Evolutionary conservation across 2,797 vertebrate species (phyloP), one percentile per base, ranked within the genome.

Genomic region (Gymnocypris eckloni): DNA sequence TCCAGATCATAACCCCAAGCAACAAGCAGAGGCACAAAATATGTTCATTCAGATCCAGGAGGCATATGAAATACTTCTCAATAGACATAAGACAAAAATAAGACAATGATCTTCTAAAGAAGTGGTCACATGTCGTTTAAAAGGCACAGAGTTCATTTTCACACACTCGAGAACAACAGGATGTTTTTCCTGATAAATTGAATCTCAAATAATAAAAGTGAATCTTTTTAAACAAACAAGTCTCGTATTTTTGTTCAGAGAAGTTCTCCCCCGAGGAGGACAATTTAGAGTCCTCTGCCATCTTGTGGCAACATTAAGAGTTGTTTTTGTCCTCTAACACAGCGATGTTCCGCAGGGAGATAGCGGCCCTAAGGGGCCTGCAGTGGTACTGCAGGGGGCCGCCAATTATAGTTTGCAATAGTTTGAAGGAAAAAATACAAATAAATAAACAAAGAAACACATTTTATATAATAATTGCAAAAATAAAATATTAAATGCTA

Each of bases 31-130:
- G 41, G 96, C 97, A 22, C 95, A 97, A 90, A 87, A 87, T 54
- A 96, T 91, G 90, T 98, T 98, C 88, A 88, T 98, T 86, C 95
- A 96, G 92, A 95, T 98, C 84, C 95, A 97, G 33, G 94, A 96
- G 39, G 97, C 96, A 0, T 97, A 98, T 82, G 95, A 97, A 90
- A 91, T 95, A 70, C 93, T 98, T 73, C 88, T 91, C 0, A 88
- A n/a, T 39, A 91, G 92, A 71, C 92, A 94, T 91, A 95, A 86
- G 82, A 91, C 92, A 78, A 41, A 48, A 43, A 89, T 88, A 43
- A 91, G 89, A 75, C 90, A 77, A 86, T 95, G 93, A 89, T 16
- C 33, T 52, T 8, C 13, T 52, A 77, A 41, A 2, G 25, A 52
- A 75, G 43, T 25, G 8, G 45, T 43, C 20, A 50, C 13, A n/a